phyloP scores from a whole-genome alignment of 2,888 invertebrate species.

The Callyntrura guangdongensis region DNA sequence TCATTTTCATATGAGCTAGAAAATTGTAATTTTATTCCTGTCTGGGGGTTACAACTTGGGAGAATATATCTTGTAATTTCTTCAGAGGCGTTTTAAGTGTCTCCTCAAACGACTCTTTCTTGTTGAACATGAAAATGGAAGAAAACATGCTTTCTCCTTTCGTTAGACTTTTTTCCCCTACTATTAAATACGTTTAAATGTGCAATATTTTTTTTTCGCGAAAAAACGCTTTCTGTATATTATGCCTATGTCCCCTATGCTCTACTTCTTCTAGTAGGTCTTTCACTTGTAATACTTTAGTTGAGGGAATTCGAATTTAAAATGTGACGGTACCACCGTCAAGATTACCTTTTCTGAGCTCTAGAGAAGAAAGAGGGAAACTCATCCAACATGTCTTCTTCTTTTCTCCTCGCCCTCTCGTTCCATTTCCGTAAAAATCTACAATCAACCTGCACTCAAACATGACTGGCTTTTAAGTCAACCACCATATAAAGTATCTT shows the following conservation, averaged over 20 bases:
- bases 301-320: slow-evolving; percentile 8
- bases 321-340: slow-evolving; percentile 10
- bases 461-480: not conserved
- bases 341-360: slow-evolving; percentile 45
- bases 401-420: slow-evolving; percentile 32
- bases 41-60: slow-evolving; percentile 74
- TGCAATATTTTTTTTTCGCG: not conserved
- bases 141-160: slow-evolving; percentile 11
- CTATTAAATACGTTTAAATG: not conserved
- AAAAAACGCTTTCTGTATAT: not conserved
- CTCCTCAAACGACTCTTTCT: slow-evolving; percentile 64
- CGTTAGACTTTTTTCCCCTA: not conserved
- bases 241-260: not conserved
- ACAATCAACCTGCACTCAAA: slow-evolving; percentile 35
- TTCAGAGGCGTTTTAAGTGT: slow-evolving; percentile 74
- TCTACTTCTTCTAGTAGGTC: not conserved
- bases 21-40: slow-evolving; percentile 79
- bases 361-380: not conserved
- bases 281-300: not conserved
- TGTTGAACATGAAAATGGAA: slow-evolving; percentile 39
- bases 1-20: slow-evolving; percentile 78
- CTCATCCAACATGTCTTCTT: slow-evolving; percentile 37
- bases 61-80: slow-evolving; percentile 77
- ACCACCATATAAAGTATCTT: not conserved
- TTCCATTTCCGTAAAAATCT: slow-evolving; percentile 60